Conservation (phyloP, 2,797 vertebrate species). For the Choloepus didactylus region DNA sequence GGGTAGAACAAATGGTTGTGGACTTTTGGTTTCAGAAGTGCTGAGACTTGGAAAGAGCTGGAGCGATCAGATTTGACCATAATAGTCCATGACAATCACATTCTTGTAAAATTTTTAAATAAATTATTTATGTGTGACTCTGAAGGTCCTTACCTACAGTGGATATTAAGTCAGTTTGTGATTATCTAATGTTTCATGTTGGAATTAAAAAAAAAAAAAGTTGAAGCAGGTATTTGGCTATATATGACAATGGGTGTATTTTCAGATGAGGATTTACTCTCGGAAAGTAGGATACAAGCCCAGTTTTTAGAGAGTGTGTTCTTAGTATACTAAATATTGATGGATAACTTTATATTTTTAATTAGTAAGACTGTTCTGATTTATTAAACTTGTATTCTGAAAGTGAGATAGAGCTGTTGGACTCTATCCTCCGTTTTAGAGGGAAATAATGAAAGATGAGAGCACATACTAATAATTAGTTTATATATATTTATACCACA, state of each 20-base stretch:
- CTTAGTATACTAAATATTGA: neutral
- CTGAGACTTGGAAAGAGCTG: neutral
- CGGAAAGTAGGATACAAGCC: neutral
- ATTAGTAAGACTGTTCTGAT: neutral
- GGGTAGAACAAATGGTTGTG: neutral
- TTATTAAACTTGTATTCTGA: neutral
- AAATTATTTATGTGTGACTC: slow-evolving; percentile 22
- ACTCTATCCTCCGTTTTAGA: neutral
- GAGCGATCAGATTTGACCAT: neutral
- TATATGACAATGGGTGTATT: neutral
- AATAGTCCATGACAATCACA: neutral
- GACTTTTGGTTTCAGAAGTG: neutral
- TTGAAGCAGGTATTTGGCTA: neutral
- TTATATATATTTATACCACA: neutral
- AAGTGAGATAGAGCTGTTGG: neutral
- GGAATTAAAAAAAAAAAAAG: neutral
- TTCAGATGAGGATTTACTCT: slow-evolving; percentile 19
- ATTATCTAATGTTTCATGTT: neutral
- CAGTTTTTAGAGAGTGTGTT: neutral
- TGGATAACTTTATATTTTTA: slow-evolving; percentile 7
- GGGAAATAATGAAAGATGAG: neutral
- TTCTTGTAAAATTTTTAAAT: neutral
- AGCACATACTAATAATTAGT: neutral
- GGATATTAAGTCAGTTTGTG: slow-evolving; percentile 5
- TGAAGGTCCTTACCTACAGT: neutral